A percentile compares a stretch with the other conserved stretches of the same genome.
Conservation (phyloP, 2,113 vertebrate species). For the Silurus meridionalis region DNA sequence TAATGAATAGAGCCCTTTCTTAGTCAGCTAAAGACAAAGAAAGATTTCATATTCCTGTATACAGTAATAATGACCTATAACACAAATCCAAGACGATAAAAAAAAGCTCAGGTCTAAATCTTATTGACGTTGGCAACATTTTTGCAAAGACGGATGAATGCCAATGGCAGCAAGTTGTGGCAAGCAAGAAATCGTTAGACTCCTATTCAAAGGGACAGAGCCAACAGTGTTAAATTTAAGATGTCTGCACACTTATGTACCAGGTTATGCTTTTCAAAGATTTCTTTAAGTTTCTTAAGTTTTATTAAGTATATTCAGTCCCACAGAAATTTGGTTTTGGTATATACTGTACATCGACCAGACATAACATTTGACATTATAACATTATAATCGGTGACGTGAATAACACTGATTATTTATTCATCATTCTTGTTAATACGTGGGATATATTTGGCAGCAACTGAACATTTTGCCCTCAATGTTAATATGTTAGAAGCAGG, state of each 20-base stretch:
- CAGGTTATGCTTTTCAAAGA: background rate
- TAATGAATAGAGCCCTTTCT: background rate
- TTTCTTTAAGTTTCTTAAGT: background rate
- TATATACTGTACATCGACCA: too few species aligned
- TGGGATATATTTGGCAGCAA: too few species aligned
- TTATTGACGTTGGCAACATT: background rate
- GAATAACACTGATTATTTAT: too few species aligned
- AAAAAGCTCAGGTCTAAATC: background rate
- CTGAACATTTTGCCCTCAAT: too few species aligned
- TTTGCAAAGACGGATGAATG: background rate
- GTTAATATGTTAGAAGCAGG: too few species aligned
- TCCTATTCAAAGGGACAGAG: background rate
- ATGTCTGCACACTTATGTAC: background rate
- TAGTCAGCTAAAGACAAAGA: background rate
- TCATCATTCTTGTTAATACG: too few species aligned
- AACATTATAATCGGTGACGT: too few species aligned
- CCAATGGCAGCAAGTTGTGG: too few species aligned
- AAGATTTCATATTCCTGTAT: background rate
- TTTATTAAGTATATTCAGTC: background rate
- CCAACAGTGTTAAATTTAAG: background rate
- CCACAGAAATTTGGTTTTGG: background rate
- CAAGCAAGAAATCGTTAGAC: background rate
- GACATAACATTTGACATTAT: too few species aligned
- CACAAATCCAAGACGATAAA: background rate
- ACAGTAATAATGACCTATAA: too few species aligned